These are phyloP conservation scores for Protobothrops flavoviridis DNA, from an alignment of 2,113 vertebrate species.

Conservation along the genomic window DNA sequence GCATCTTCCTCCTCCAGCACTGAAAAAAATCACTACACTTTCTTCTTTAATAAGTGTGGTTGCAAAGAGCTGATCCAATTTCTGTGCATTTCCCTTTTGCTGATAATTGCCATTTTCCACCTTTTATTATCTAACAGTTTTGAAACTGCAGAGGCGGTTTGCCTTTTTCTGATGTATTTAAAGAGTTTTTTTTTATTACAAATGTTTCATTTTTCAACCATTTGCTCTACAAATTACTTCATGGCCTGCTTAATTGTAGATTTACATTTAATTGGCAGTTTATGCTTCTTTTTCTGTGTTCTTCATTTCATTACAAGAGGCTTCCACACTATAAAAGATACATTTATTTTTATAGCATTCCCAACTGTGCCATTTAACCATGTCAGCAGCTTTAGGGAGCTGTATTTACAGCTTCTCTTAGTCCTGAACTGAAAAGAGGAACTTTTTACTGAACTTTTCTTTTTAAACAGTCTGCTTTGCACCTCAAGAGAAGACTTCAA, in stretches of 20 bases:
- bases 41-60: not conserved
- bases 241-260: conserved; percentile 8
- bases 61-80: not conserved
- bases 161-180: not conserved
- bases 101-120: not conserved
- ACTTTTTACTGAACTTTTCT: not conserved
- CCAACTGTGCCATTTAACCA: not conserved
- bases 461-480: not conserved
- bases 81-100: not conserved
- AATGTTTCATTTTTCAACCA: not conserved
- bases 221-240: conserved; percentile 3
- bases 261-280: conserved; percentile 5
- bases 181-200: not conserved
- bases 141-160: not conserved
- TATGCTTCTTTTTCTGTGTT: not conserved
- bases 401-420: not conserved
- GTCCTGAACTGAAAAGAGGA: not conserved
- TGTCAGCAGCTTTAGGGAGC: not conserved
- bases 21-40: not conserved
- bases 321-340: not conserved
- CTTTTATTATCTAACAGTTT: not conserved
- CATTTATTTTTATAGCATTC: not conserved
- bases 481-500: not conserved
- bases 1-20: not conserved
- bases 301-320: not conserved